These are phyloP conservation scores for Herpetotheres cachinnans DNA, from an alignment of 2,113 vertebrate species.

Conservation along the genomic window DNA sequence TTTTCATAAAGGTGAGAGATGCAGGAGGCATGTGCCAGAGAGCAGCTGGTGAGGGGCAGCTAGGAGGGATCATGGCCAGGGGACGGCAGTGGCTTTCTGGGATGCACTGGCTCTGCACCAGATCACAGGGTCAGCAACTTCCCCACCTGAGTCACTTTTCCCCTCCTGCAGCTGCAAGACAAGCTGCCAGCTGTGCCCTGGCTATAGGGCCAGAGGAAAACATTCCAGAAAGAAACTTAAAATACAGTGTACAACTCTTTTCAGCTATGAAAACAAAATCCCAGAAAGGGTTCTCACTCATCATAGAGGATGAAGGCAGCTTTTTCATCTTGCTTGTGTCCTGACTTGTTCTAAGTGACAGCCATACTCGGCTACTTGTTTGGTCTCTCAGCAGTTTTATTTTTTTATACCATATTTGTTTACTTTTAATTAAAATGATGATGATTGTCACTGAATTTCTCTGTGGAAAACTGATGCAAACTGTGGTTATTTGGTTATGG, in stretches of 20 bases:
- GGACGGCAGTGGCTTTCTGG: neutral
- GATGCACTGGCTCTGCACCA: neutral
- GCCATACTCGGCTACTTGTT: neutral
- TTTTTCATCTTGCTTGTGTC: neutral
- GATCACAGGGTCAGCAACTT: neutral
- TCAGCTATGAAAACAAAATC: neutral
- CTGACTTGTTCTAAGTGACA: neutral
- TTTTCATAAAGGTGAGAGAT: neutral
- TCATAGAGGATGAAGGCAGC: neutral
- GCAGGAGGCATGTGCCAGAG: accelerated
- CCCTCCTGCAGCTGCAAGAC: neutral
- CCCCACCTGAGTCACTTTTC: neutral
- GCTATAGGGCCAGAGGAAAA: neutral
- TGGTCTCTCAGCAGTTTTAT: neutral
- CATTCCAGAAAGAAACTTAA: neutral
- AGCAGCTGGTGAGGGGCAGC: neutral
- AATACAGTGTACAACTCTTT: neutral
- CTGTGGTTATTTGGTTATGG: neutral
- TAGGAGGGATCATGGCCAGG: neutral
- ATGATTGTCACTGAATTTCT: neutral
- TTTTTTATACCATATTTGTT: neutral
- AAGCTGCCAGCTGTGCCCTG: neutral
- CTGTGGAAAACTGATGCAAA: neutral
- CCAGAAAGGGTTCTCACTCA: neutral
- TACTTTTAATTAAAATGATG: neutral